Percentiles rank a stretch among this genome's conserved stretches.
Evolutionary conservation across 2,113 vertebrate genomes (phyloP).

Genomic region (Glaucidium brasilianum): DNA sequence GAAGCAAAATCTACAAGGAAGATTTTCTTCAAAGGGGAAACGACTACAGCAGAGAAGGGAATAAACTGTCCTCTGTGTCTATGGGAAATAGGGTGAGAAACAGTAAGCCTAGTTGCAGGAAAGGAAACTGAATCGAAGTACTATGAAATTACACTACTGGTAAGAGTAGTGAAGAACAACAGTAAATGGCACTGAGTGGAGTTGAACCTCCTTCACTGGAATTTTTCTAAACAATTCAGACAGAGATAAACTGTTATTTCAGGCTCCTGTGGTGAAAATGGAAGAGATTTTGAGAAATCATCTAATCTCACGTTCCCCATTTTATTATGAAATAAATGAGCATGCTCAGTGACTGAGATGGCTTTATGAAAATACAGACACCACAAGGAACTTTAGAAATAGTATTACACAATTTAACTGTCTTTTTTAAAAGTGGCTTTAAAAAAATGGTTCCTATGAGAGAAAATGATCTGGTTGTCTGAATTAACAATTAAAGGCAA

Average conservation of each 20-base stretch:
- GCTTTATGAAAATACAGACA: not conserved
- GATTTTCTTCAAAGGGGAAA: not conserved
- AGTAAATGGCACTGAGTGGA: not conserved
- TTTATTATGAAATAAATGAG: not conserved
- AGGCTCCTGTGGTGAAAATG: not conserved
- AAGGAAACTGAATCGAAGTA: not conserved
- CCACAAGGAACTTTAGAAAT: not conserved
- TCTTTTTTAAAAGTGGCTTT: not conserved
- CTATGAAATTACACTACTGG: not conserved
- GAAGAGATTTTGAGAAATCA: not conserved
- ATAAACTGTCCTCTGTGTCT: not conserved
- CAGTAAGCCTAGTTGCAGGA: not conserved
- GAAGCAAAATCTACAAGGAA: not conserved
- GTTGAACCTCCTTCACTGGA: not conserved
- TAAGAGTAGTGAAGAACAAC: not conserved
- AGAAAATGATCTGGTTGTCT: not conserved
- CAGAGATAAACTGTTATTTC: not conserved
- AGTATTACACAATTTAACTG: not conserved
- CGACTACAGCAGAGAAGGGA: not conserved
- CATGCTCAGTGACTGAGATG: not conserved
- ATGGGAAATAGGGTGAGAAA: not conserved
- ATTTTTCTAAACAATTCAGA: not conserved
- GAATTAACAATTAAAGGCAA: not conserved
- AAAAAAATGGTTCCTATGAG: not conserved
- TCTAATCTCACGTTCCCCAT: not conserved